These are phyloP conservation scores for Rynchops niger DNA, from an alignment of 2,113 vertebrate genomes.

Conservation along the genomic window DNA sequence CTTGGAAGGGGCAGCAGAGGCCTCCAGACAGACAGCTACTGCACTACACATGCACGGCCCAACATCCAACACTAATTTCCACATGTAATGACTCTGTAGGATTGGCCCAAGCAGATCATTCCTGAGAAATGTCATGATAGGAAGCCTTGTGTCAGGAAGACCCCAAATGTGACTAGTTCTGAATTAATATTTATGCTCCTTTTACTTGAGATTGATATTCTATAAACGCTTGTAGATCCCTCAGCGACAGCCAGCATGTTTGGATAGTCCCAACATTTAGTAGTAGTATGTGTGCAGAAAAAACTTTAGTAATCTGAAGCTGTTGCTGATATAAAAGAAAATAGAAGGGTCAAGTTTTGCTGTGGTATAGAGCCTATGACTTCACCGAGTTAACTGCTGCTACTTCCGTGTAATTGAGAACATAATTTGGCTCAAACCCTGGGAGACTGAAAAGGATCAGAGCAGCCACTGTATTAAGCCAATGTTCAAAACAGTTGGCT, in stretches of 20 bases:
- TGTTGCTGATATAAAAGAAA: constrained; percentile 49
- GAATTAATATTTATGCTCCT: not conserved
- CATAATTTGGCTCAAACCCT: constrained; percentile 43
- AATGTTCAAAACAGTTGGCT: constrained; percentile 34
- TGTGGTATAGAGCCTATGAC: constrained; percentile 11
- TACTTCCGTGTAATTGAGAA: constrained; percentile 49
- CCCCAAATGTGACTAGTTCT: not conserved
- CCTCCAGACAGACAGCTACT: not conserved
- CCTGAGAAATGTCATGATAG: not conserved
- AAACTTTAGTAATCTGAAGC: constrained; percentile 30
- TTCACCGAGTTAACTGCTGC: constrained; percentile 37
- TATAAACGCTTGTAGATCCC: not conserved
- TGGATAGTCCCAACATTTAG: not conserved
- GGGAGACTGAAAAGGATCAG: constrained; percentile 25
- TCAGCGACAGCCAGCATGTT: not conserved
- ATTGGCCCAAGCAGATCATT: not conserved
- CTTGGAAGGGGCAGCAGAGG: not conserved
- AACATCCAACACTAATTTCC: not conserved
- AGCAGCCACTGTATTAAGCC: constrained; percentile 38
- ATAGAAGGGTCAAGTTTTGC: constrained; percentile 30
- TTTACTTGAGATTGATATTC: not conserved
- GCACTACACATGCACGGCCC: fast-evolving
- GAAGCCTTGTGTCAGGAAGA: not conserved
- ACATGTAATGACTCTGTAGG: not conserved
- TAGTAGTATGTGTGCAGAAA: not conserved